Percentiles rank a stretch among this genome's conserved stretches.
phyloP scores from a whole-genome alignment of 35 echinoderm and acorn worm genomes.

The Apostichopus parvimensis region DNA sequence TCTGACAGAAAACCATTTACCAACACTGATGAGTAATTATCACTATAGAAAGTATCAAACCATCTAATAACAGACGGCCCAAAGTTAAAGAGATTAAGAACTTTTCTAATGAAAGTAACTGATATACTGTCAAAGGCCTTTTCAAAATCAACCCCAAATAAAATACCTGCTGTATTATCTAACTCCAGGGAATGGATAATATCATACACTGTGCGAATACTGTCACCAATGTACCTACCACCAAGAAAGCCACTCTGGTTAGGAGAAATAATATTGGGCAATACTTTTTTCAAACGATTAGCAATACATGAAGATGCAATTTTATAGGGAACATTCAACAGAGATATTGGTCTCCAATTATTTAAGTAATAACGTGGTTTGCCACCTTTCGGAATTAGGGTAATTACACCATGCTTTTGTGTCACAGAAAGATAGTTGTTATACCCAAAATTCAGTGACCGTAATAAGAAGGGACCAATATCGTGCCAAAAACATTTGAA shows the following conservation, averaged over 20 bases:
- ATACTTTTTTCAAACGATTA: constrained; percentile 11
- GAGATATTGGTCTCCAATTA: constrained; percentile 18
- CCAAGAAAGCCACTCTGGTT: neutral
- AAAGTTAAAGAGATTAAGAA: constrained; percentile 9
- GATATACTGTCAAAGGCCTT: constrained; percentile 23
- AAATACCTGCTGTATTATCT: neutral
- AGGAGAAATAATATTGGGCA: neutral
- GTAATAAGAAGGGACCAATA: neutral
- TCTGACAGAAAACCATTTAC: neutral
- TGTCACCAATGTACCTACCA: neutral
- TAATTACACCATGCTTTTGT: neutral
- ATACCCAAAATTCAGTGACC: neutral
- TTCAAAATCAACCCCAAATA: neutral
- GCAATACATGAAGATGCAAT: constrained; percentile 1
- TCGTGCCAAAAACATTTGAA: neutral
- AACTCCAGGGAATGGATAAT: constrained; percentile 2
- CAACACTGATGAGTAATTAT: neutral
- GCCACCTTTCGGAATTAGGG: neutral
- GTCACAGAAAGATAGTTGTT: neutral
- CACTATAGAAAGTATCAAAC: constrained; percentile 10
- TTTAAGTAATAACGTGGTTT: neutral
- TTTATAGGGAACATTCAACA: constrained; percentile 23
- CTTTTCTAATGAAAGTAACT: neutral
- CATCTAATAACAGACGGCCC: neutral
- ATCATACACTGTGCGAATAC: constrained; percentile 1